Evolutionary conservation across 1,140 invertebrate species (phyloP), one percentile per base, ranked within the genome.

Genomic region (Zaprionus kolodkinae): DNA sequence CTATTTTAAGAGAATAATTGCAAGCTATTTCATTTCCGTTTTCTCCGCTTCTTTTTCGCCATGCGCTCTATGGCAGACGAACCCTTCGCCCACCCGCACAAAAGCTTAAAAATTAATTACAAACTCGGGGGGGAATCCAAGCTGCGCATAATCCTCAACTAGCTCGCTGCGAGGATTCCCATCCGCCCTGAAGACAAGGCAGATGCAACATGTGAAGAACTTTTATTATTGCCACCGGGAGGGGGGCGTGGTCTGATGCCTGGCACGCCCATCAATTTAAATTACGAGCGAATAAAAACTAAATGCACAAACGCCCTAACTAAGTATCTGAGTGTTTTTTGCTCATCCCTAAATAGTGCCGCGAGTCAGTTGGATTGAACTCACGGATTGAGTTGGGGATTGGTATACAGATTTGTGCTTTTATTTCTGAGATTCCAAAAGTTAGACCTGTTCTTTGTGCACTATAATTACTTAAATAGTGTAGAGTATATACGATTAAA

Each of bases 1-100:
- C 81, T 85, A 85, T 89, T 88, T 89, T 89, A 78, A 79, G 27
- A 89, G 89, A 89, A 89, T 81, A 86, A 89, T 89, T 89, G 85
- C 85, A 70, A 89, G 85, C 85, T 79, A 89, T 89, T 89, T 89
- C 85, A 89, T 89, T 89, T 89, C 85, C 85, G 85, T 60, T 80
- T 71, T 15, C 33, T 25, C 56, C 11, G 13, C 13, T n/a, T n/a
- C 57, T 17, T 12, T 12, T 35, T 6, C 15, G 1, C 21, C 21
- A 21, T 21, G 2, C 21, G 5, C 27, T 60, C 33, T 36, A 5
- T 25, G 30, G 12, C 17, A 9, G 7, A 10, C 30, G 25, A 21
- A 33, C 17, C 10, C 17, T 33, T 35, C 17, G 63, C 60, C 67
- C 45, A 66, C 56, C 57, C 59, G 50, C 13, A 15, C 50, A 13